Evolutionary conservation across 2,888 invertebrate species (phyloP).

Genomic region (Nectonema munidae): DNA sequence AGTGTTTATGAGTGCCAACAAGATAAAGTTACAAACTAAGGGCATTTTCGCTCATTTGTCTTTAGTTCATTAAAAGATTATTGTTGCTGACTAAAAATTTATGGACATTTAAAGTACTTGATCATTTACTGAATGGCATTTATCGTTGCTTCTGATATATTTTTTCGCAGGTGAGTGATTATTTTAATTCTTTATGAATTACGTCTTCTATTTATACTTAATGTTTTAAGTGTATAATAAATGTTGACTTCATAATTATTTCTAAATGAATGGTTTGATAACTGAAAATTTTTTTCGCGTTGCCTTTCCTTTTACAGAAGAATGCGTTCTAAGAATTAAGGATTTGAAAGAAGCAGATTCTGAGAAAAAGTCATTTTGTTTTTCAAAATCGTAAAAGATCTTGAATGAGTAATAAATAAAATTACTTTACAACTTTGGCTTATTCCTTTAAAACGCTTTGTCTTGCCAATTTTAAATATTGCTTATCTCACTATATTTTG

Average conservation of each 20-base stretch:
- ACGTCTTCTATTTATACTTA: neutral
- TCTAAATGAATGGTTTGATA: neutral
- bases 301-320: neutral
- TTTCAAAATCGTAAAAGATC: too few species aligned
- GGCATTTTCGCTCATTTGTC: neutral
- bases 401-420: too few species aligned
- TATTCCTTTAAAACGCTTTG: too few species aligned
- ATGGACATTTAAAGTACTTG: neutral
- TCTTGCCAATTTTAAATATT: too few species aligned
- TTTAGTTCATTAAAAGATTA: neutral
- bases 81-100: neutral
- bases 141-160: neutral
- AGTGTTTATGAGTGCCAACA: neutral
- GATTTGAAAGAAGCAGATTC: too few species aligned
- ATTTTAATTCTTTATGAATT: neutral
- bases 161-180: neutral
- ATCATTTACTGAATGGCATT: neutral
- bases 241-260: conserved; percentile 18
- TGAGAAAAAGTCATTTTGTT: too few species aligned
- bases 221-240: too few species aligned
- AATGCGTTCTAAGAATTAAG: conserved; percentile 11
- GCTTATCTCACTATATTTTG: too few species aligned
- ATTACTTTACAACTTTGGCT: too few species aligned
- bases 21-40: conserved; percentile 8
- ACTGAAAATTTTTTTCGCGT: neutral